Base-by-base conservation (phyloP, 2,797 vertebrate species). In the Menidia menidia region DNA sequence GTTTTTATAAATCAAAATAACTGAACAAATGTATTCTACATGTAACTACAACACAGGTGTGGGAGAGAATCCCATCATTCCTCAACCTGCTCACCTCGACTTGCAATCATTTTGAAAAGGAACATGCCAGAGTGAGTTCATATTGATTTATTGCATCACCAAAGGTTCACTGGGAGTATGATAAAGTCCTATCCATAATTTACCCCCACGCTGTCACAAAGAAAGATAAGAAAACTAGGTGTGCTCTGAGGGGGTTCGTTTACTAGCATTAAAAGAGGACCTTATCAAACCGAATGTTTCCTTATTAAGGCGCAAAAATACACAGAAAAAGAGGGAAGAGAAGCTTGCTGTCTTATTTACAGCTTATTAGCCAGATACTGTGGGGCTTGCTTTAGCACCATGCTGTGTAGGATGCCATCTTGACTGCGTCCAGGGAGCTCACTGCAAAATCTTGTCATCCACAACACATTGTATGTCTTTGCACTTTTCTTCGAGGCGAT, bases 341-440 rank as follows among this genome's bases (percentile, higher is more conserved):
- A 68, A 73, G 77, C 73, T 58, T 14, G 15, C 69, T 55, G 70
- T 68, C 89, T 94, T 91, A 92, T 92, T 94, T 91, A 91, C 83
- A 88, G 89, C 92, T 91, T 93, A 93, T 94, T 93, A 94, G 88
- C 89, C 78, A 60, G 89, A 84, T 85, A 86, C 81, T 84, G 83
- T 54, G 70, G 85, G 70, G 74, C 91, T 84, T 91, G 89, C 88
- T 87, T 80, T 87, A 85, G 81, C 64, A 54, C 50, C 86, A 83
- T 44, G 87, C 92, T 87, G 90, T 51, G 90, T 73, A 10, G 53
- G 50, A 75, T 72, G 78, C 77, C 86, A 82, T 87, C 75, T 56
- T 61, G 71, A 68, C 85, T 45, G 67, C 74, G 72, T 80, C 83
- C 82, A 55, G 83, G 90, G 91, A 89, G 80, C 75, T 82, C 73